Evolutionary conservation across 1,140 invertebrate genomes (phyloP), one percentile per base, ranked within the genome.

Genomic region (Anoplolepis gracilipes): DNA sequence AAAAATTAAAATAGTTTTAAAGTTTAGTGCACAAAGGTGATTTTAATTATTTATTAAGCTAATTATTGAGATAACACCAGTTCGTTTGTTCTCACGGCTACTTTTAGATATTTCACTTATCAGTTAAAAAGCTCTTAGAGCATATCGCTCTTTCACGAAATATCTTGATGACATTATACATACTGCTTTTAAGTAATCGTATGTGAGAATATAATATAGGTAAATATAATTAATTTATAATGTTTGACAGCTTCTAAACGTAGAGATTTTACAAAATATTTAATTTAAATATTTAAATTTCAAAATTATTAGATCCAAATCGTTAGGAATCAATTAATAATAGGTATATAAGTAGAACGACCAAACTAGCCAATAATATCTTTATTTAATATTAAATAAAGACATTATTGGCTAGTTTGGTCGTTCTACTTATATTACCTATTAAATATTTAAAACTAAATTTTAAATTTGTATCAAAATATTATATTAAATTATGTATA

Each of bases 11-110:
- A 49, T 28, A 53, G 49, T 10, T 53, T 72, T 7, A 46, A 30
- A 70, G n/a, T 7, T 22, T 33, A 13, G 2, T 22, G 36, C 11
- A 22, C 16, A 22, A 76, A 4, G 13, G 16, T 28, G 55, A 19
- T 39, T 61, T 39, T 76, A 57, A 33, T 19, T 19, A 76, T 59
- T 61, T 36, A 76, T 19, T 76, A 76, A 39, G 30, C 13, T 76
- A 22, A 76, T 76, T 76, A 39, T 59, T 33, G 11, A 6, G 30
- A 72, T 28, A 33, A 53, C n/a, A 39, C 22, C 49, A 53, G 5
- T 13, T 1, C 8, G 16, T 11, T 72, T n/a, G 42, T 16, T 65
- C 16, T 67, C 6, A 39, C n/a, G 8, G 1, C 30, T 49, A 70
- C 28, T 72, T 72, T 55, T 25, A 49, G 22, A 70, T 33, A 72